phyloP scores from a whole-genome alignment of 23 tunicate species.

The Halocynthia roretzi region DNA sequence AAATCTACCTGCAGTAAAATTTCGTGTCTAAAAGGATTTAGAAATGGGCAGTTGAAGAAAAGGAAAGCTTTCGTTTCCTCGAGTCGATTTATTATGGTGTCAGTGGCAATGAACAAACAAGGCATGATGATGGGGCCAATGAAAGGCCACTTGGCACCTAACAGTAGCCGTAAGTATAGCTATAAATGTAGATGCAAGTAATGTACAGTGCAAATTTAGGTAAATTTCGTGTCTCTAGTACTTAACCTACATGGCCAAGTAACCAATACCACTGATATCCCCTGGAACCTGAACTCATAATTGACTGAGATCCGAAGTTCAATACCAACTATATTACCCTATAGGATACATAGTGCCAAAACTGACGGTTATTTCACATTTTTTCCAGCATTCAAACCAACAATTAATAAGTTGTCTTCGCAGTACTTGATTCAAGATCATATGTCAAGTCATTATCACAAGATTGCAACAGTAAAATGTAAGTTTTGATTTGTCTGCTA shows the following conservation, averaged over 20 bases:
- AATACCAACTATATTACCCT: too few relatives aligned
- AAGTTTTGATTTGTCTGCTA: constrained; percentile 1
- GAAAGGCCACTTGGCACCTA: constrained; percentile 85
- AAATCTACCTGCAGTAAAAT: too few relatives aligned
- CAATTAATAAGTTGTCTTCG: constrained; percentile 81
- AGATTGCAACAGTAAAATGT: constrained; percentile 78
- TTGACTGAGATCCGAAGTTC: background rate
- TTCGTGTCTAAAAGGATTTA: too few relatives aligned
- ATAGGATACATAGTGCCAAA: too few relatives aligned
- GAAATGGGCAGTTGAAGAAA: background rate
- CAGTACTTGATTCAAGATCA: constrained; percentile 85
- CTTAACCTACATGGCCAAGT: too few relatives aligned
- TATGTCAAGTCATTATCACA: constrained; percentile 83
- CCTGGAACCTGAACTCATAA: too few relatives aligned
- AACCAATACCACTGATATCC: too few relatives aligned
- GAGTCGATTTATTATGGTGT: constrained; percentile 2
- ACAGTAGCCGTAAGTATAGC: constrained; percentile 82
- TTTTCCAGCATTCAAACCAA: constrained; percentile 73
- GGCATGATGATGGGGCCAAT: constrained; percentile 36
- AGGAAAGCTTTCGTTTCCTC: too few relatives aligned
- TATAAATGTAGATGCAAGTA: too few relatives aligned
- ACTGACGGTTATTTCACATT: background rate
- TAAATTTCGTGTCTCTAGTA: too few relatives aligned
- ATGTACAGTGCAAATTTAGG: too few relatives aligned
- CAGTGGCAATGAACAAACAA: constrained; percentile 9